These are phyloP conservation scores for Phortica magna DNA, from an alignment of 2,888 invertebrate species.

Conservation along the genomic window DNA sequence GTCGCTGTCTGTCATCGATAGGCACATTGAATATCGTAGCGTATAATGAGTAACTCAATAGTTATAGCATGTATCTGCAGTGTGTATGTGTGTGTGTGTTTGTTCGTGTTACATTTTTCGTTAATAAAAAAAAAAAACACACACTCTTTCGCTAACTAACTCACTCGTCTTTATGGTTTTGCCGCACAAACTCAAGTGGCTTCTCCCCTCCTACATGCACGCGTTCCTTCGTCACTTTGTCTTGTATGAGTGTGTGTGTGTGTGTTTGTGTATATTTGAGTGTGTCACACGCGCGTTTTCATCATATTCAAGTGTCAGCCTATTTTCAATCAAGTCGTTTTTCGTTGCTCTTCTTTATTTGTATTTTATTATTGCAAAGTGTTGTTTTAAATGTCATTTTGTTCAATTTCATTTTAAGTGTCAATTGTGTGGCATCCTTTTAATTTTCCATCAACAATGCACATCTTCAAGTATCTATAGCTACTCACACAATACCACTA, in stretches of 20 bases:
- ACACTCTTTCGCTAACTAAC: neutral
- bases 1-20: constrained; percentile 13
- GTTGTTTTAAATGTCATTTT: constrained; percentile 61
- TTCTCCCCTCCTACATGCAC: neutral
- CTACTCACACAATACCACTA: neutral
- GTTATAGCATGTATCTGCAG: neutral
- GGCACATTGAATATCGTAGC: neutral
- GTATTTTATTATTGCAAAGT: constrained; percentile 62
- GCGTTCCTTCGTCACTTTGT: neutral
- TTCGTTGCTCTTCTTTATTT: constrained; percentile 53
- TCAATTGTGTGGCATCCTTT: constrained; percentile 40
- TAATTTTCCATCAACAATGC: constrained; percentile 23
- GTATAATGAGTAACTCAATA: neutral
- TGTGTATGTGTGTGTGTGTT: neutral
- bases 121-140: neutral
- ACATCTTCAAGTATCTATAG: neutral
- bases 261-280: neutral
- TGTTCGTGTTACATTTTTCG: constrained; percentile 1
- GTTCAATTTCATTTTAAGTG: constrained; percentile 50
- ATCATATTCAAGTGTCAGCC: neutral
- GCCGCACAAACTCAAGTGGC: constrained; percentile 15
- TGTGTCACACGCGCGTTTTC: constrained; percentile 12
- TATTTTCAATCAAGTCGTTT: neutral
- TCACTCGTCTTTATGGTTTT: constrained; percentile 11
- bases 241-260: neutral